Evolutionary conservation across 2,888 invertebrate genomes (phyloP).

Genomic region (Acanthosepion pharaonis): DNA sequence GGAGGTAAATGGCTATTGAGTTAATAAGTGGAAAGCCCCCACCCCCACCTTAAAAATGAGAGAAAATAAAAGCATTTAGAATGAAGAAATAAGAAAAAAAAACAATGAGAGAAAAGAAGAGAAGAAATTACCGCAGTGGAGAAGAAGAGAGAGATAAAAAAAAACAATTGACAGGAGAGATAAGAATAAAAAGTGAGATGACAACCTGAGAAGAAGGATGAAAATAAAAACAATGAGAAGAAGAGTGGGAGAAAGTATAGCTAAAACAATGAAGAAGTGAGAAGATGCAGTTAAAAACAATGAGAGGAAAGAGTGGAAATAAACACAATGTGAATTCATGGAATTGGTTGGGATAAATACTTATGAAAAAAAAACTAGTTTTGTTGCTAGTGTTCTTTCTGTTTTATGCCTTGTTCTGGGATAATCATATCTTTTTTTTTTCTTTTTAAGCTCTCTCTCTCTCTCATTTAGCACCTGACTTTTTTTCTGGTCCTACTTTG

Average conservation of each 20-base stretch:
- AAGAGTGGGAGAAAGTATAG: background rate
- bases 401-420: background rate
- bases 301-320: background rate
- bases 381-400: background rate
- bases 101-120: too few relatives aligned
- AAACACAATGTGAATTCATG: background rate
- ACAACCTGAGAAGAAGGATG: background rate
- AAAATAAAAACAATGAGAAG: background rate
- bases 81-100: too few relatives aligned
- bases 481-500: background rate
- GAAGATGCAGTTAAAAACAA: too few relatives aligned
- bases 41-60: too few relatives aligned
- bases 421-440: background rate
- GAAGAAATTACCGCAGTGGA: background rate
- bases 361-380: background rate
- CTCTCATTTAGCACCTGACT: background rate
- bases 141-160: background rate
- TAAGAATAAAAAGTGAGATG: too few relatives aligned
- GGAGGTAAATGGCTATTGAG: too few relatives aligned
- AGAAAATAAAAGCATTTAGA: too few relatives aligned
- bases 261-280: background rate
- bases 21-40: too few relatives aligned
- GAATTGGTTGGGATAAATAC: background rate
- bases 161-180: too few relatives aligned
- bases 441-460: background rate